Percentiles rank a stretch among this genome's conserved stretches.
phyloP scores from a whole-genome alignment of 1,140 invertebrate species.

The Penaeus japonicus region DNA sequence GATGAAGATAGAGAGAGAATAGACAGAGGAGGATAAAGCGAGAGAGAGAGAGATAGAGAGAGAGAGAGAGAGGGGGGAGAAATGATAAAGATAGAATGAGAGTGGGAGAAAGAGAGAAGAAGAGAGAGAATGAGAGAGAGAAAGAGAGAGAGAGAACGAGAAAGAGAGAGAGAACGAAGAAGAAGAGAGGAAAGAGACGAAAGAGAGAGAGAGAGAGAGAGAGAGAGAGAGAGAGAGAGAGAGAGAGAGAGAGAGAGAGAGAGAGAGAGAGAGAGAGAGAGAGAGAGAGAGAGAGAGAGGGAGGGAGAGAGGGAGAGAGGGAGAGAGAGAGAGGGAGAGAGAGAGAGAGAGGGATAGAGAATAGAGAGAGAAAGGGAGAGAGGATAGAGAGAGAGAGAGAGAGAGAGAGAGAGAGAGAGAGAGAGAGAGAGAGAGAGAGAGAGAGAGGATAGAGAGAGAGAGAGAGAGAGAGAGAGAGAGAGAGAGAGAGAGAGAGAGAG shows the following conservation, averaged over 20 bases:
- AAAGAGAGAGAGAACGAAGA: not conserved
- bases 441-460: too few relatives aligned
- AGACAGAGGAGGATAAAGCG: too few relatives aligned
- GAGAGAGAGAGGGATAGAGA: too few relatives aligned
- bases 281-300: not conserved
- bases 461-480: too few relatives aligned
- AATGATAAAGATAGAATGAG: not conserved
- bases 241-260: not conserved
- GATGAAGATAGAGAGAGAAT: not conserved
- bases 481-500: too few relatives aligned
- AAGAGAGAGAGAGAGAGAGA: not conserved
- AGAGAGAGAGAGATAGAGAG: too few relatives aligned
- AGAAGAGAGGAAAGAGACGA: not conserved
- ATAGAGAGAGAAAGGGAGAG: too few relatives aligned
- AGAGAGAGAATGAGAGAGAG: slow-evolving; percentile 11
- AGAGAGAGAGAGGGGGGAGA: not conserved
- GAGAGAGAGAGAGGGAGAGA: too few relatives aligned
- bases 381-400: too few relatives aligned
- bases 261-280: not conserved
- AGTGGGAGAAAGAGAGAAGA: not conserved
- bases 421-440: too few relatives aligned
- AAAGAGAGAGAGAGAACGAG: not conserved
- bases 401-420: too few relatives aligned
- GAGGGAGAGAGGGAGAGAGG: too few relatives aligned
- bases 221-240: not conserved